Base-by-base conservation (phyloP, 53 echinoderm and acorn worm genomes). In the Patiria pectinifera region DNA sequence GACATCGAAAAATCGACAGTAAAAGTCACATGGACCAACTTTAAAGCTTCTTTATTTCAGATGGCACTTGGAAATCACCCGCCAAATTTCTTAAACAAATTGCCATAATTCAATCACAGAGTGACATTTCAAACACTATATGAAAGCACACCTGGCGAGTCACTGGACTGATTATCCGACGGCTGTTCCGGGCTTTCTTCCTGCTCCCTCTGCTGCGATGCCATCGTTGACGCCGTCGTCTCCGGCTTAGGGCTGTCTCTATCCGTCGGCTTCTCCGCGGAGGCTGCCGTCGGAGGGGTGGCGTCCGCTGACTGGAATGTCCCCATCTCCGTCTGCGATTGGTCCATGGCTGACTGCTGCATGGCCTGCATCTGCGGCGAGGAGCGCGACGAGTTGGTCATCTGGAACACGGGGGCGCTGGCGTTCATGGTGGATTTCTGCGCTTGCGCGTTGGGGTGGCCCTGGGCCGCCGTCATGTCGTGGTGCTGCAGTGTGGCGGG, bases 371-470 rank as follows among this genome's bases (percentile, higher is more conserved):
- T 91, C 89, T 93, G 96, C 13, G 95, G 96, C 26, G 99, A 96
- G 2, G 99, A 92, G 48, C 97, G 91, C 86, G 93, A 87, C 44
- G 95, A 89, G 91, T 93, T 94, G 85, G 92, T 89, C 93, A 95
- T 96, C 95, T 99, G 99, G 82, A 97, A 97, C 23, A 96, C 97
- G 21, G 96, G 96, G 11, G 99, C 99, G 60, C 95, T 96, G 71
- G 96, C 99, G 75, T 99, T 99, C 96, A 99, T 99, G 21, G 95
- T 96, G 43, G 97, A 97, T 85, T 97, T 97, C 11, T 94, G 87
- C 63, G 83, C 71, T 45, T 78, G 85, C 48, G 72, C 84, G 12
- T 44, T 60, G 5, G 60, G 83, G 18, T 91, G 91, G 18, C 59
- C 4, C 6, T 53, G 53, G 35, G 75, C 19, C 11, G 78, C 24